phyloP scores from a whole-genome alignment of 1,140 invertebrate genomes.

The Diplogasteroides magnus region DNA sequence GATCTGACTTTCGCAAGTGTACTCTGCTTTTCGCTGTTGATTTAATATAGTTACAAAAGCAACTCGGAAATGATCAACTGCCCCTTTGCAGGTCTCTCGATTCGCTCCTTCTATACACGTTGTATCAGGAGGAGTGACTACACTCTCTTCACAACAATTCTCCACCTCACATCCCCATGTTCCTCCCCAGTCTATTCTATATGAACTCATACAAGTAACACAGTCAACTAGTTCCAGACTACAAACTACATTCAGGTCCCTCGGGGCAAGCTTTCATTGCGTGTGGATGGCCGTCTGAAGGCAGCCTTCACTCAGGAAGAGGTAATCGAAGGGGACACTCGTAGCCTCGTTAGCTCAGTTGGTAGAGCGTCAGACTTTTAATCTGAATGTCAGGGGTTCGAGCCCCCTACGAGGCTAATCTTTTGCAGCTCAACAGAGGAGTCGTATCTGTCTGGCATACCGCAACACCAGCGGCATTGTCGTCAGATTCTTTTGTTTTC shows the following conservation, averaged over 20 bases:
- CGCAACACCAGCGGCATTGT: not conserved
- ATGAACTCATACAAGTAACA: slow-evolving; percentile 35
- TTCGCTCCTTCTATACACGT: slow-evolving; percentile 40
- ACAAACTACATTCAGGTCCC: slow-evolving; percentile 14
- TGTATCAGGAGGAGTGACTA: slow-evolving; percentile 38
- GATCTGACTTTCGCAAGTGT: no score
- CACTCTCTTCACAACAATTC: slow-evolving; percentile 29
- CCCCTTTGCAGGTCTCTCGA: slow-evolving; percentile 14
- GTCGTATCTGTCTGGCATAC: not conserved
- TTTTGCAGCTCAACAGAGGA: not conserved
- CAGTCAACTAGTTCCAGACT: slow-evolving; percentile 8
- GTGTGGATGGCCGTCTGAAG: slow-evolving; percentile 2
- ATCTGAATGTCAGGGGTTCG: no score
- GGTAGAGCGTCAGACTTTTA: no score
- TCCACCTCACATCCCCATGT: slow-evolving; percentile 16
- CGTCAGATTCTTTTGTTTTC: slow-evolving; percentile 15
- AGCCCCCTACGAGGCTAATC: not conserved
- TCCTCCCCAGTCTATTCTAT: slow-evolving; percentile 32
- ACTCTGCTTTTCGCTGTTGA: no score
- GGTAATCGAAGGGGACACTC: no score
- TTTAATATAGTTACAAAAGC: slow-evolving; percentile 11
- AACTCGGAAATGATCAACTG: not conserved
- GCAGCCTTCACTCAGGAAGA: slow-evolving; percentile 14
- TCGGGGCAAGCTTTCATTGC: slow-evolving; percentile 3
- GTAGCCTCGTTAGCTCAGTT: no score